These are phyloP conservation scores for Bergia sp. DNA, from an alignment of 92 coral and sea anemone species.

Conservation along the genomic window DNA sequence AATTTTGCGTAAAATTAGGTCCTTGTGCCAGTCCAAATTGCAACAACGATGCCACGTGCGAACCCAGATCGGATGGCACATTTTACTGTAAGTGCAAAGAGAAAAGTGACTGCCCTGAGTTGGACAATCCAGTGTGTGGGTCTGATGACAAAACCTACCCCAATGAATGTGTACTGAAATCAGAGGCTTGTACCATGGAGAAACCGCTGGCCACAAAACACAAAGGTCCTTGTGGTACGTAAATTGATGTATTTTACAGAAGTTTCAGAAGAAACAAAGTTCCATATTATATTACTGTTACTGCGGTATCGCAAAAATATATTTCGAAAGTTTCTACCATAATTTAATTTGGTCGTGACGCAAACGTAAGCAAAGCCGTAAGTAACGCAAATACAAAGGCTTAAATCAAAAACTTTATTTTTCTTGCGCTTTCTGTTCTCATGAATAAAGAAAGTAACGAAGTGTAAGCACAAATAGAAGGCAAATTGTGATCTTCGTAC, in stretches of 20 bases:
- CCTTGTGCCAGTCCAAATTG: constrained; percentile 72
- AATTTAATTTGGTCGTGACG: no score
- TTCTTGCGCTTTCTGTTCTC: no score
- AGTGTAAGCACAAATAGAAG: no score
- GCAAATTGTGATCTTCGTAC: no score
- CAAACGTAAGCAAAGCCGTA: no score
- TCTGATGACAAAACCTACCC: constrained; percentile 80
- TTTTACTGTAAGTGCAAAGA: constrained; percentile 78
- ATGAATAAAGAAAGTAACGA: no score
- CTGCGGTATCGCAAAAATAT: no score
- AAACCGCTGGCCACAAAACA: constrained; percentile 70
- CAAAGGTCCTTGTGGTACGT: constrained; percentile 90
- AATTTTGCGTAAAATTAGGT: constrained; percentile 50
- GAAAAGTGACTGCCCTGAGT: constrained; percentile 74
- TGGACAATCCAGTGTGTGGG: constrained; percentile 83
- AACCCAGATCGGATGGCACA: constrained; percentile 66
- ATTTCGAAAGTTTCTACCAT: no score
- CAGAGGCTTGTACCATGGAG: constrained; percentile 71
- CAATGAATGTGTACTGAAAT: constrained; percentile 79
- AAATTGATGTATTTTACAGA: neutral
- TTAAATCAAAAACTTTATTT: no score
- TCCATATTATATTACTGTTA: no score
- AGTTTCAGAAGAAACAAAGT: neutral
- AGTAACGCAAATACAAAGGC: no score
- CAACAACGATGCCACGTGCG: constrained; percentile 69